Conservation (phyloP, 2,113 vertebrate genomes). For the Sander lucioperca region DNA sequence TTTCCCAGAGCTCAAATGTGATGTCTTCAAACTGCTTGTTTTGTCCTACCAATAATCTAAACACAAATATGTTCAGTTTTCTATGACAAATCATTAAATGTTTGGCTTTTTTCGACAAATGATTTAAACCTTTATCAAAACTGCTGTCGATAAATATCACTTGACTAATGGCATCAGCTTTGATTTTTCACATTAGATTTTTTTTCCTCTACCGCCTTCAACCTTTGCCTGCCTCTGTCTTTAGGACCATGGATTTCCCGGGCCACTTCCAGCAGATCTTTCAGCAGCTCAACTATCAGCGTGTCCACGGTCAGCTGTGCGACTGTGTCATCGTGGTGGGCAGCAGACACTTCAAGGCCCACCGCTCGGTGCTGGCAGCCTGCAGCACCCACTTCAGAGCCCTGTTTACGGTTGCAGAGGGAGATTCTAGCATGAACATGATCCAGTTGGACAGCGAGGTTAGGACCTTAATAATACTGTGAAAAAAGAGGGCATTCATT, state of each 20-base stretch:
- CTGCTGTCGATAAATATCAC: neutral
- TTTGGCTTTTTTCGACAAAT: neutral
- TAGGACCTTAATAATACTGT: neutral
- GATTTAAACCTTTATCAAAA: neutral
- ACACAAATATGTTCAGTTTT: neutral
- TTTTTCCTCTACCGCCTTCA: neutral
- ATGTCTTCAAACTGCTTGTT: neutral
- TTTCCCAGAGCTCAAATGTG: neutral
- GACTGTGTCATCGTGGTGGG: conserved; percentile 97
- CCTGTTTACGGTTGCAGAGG: conserved; percentile 94
- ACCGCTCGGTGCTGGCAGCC: conserved; percentile 94
- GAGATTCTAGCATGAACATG: conserved; percentile 95
- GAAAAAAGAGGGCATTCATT: neutral
- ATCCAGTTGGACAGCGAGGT: conserved; percentile 97
- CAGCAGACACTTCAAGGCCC: conserved; percentile 95
- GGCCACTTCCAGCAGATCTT: conserved; percentile 98
- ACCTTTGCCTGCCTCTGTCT: neutral
- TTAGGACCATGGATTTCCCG: conserved; percentile 96
- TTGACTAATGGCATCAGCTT: neutral
- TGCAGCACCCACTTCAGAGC: conserved; percentile 98
- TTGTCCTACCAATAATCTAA: neutral
- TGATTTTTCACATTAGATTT: neutral
- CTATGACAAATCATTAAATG: neutral
- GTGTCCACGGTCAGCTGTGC: conserved; percentile 95
- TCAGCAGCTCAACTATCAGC: conserved; percentile 97